A percentile compares a stretch with the other conserved stretches of the same genome.
These are phyloP conservation scores for Platygyra sinensis DNA, from an alignment of 64 coral and sea anemone species.

Conservation along the genomic window DNA sequence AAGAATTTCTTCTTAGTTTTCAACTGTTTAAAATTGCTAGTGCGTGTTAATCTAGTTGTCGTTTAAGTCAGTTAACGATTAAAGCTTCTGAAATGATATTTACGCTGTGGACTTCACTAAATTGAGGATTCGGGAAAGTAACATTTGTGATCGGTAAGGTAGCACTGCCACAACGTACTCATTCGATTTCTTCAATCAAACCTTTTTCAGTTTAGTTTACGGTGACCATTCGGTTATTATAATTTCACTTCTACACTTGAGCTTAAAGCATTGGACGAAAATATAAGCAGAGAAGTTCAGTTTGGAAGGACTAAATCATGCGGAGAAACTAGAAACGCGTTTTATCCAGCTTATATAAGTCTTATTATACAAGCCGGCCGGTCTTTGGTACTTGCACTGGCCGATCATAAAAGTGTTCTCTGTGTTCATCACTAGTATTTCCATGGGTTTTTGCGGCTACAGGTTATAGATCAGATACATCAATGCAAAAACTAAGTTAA, in stretches of 20 bases:
- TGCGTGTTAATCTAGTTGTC: not conserved
- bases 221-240: not conserved
- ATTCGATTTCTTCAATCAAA: conserved; percentile 1
- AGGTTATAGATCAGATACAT: not conserved
- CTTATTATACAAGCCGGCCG: not conserved
- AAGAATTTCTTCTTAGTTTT: not conserved
- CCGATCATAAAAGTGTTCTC: not conserved
- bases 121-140: too few species aligned
- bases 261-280: too few species aligned
- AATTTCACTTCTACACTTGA: not conserved
- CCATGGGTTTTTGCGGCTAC: not conserved
- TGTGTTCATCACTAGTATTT: not conserved
- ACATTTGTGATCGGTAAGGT: too few species aligned
- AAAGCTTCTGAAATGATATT: not conserved
- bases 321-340: not conserved
- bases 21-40: conserved; percentile 14
- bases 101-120: too few species aligned
- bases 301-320: not conserved
- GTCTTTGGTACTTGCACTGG: not conserved
- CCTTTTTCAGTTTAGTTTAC: not conserved
- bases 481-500: not conserved
- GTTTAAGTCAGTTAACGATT: not conserved
- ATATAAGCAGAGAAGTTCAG: too few species aligned
- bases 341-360: not conserved
- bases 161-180: not conserved